Conservation (phyloP, 2,113 vertebrate genomes). For the Rhea americana region DNA sequence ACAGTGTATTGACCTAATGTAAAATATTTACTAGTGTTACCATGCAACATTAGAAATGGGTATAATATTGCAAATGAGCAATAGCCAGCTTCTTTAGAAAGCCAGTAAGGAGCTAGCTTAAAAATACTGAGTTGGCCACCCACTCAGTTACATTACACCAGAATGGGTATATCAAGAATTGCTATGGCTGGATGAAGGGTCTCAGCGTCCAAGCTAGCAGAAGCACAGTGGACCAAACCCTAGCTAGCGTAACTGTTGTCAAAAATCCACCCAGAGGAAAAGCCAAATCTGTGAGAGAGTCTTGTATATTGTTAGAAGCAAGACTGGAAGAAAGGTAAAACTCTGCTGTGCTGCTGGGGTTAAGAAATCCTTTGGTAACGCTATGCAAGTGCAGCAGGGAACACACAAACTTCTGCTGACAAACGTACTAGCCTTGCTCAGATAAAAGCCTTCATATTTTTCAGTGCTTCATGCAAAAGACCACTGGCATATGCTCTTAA, state of each 20-base stretch:
- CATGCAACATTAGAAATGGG: neutral
- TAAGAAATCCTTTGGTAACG: neutral
- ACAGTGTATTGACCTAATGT: fast-evolving
- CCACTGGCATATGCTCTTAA: constrained; percentile 33
- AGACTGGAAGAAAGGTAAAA: neutral
- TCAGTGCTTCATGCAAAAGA: constrained; percentile 10
- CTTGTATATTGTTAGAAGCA: neutral
- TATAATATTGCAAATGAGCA: neutral
- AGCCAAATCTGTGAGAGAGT: neutral
- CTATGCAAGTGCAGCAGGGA: neutral
- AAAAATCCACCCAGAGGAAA: neutral
- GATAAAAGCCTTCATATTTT: constrained; percentile 30
- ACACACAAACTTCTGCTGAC: neutral
- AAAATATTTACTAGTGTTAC: neutral
- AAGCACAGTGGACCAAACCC: neutral
- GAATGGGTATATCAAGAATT: fast-evolving
- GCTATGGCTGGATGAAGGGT: neutral
- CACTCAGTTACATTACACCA: neutral
- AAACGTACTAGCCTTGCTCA: neutral
- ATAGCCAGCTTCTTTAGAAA: neutral
- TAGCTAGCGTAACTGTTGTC: neutral
- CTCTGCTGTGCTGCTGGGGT: neutral
- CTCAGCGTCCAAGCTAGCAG: neutral
- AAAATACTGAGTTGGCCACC: neutral
- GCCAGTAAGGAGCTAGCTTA: neutral